phyloP scores from a whole-genome alignment of 2,888 invertebrate genomes.

The Polietes domitor region DNA sequence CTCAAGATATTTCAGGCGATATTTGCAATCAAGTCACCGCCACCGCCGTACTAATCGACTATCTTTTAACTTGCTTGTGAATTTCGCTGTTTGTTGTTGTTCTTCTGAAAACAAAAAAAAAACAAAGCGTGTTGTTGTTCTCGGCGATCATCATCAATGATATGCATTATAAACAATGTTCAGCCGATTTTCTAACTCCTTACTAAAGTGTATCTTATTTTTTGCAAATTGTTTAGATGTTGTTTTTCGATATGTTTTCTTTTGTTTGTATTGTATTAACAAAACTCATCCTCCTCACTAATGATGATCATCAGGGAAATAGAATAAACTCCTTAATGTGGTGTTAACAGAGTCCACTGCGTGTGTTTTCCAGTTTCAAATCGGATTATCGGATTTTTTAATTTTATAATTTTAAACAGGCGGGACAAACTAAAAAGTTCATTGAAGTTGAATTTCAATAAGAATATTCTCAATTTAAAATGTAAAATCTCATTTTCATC shows the following conservation, averaged over 20 bases:
- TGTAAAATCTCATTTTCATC: too few species aligned
- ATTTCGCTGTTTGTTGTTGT: conserved; percentile 2
- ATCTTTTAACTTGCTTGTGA: conserved; percentile 21
- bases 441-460: too few species aligned
- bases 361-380: too few species aligned
- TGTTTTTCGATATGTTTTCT: not conserved
- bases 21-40: conserved; percentile 18
- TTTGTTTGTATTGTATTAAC: not conserved
- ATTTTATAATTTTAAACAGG: too few species aligned
- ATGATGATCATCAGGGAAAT: not conserved
- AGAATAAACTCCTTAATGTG: too few species aligned
- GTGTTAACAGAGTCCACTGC: too few species aligned
- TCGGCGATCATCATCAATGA: not conserved
- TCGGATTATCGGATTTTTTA: too few species aligned
- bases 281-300: not conserved
- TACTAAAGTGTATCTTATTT: not conserved
- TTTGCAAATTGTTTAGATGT: not conserved
- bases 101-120: too few species aligned
- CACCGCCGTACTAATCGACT: not conserved
- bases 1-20: conserved; percentile 19
- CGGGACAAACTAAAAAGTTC: too few species aligned
- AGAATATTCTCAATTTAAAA: too few species aligned
- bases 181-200: not conserved
- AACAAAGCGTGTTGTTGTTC: not conserved
- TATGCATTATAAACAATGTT: not conserved